A percentile compares a stretch with the other conserved stretches of the same genome.
Conservation (phyloP, 2,113 vertebrate species). For the Chionis minor region DNA sequence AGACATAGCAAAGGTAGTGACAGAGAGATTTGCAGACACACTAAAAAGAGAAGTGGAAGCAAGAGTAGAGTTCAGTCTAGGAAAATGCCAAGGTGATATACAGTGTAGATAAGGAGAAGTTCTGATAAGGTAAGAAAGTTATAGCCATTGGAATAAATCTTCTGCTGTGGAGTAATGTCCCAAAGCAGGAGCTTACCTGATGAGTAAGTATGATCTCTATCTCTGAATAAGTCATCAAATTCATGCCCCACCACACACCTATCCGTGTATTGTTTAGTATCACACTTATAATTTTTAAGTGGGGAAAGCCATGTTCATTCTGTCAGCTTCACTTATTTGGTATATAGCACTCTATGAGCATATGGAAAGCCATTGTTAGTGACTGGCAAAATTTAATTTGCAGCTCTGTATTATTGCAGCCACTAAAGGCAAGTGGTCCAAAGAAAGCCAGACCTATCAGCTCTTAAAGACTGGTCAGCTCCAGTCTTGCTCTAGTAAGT, state of each 20-base stretch:
- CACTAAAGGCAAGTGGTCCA: not conserved
- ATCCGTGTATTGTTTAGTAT: not conserved
- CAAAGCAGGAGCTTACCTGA: not conserved
- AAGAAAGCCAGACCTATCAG: not conserved
- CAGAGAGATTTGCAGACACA: constrained; percentile 16
- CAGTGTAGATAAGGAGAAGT: constrained; percentile 15
- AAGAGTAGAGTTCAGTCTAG: constrained; percentile 33
- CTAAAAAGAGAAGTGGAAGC: constrained; percentile 5
- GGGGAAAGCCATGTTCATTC: not conserved
- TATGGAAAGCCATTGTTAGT: not conserved
- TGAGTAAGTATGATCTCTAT: not conserved
- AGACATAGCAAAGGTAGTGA: constrained; percentile 29
- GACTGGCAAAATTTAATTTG: not conserved
- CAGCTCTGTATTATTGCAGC: not conserved
- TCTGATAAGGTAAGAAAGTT: not conserved
- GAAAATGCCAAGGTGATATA: constrained; percentile 24
- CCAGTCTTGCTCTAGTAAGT: not conserved
- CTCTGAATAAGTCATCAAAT: not conserved
- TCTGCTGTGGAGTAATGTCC: not conserved
- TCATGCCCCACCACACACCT: not conserved
- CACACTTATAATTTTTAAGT: not conserved
- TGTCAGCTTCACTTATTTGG: not conserved
- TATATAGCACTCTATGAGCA: fast-evolving
- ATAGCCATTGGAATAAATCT: constrained; percentile 7
- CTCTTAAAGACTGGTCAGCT: not conserved